Conservation (phyloP, 2,797 vertebrate genomes). For the Cephalopachus bancanus region DNA sequence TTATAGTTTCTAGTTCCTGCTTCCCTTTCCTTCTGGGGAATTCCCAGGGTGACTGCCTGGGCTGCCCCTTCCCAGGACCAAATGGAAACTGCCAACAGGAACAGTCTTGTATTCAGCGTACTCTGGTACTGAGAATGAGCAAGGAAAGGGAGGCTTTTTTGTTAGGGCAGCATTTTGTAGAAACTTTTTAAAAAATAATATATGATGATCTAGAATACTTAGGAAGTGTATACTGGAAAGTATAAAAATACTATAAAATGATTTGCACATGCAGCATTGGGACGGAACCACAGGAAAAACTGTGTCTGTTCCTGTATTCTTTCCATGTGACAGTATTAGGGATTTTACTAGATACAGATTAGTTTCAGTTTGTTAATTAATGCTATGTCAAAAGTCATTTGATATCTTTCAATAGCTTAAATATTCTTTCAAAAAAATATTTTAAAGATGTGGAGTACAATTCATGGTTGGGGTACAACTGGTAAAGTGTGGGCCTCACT, state of each 20-base stretch:
- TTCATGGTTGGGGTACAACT: too few relatives aligned
- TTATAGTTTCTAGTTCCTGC: neutral
- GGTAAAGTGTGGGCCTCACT: too few relatives aligned
- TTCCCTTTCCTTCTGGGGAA: neutral
- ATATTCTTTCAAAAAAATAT: too few relatives aligned
- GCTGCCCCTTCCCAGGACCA: neutral
- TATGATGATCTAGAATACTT: neutral
- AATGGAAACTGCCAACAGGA: neutral
- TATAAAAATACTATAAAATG: neutral
- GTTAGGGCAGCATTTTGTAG: neutral
- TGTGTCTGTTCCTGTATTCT: neutral
- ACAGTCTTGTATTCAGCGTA: neutral
- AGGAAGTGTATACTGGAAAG: neutral
- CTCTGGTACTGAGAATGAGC: neutral
- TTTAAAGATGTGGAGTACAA: too few relatives aligned
- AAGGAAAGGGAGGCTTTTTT: neutral
- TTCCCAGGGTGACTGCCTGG: neutral
- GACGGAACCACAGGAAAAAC: neutral
- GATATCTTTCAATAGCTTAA: neutral
- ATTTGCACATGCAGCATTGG: neutral
- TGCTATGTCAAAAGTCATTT: neutral
- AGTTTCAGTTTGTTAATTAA: neutral
- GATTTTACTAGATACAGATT: neutral
- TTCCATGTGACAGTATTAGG: neutral
- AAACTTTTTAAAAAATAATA: neutral